Base-by-base conservation (phyloP, 2,888 invertebrate genomes). In the Oscheius sp. region DNA sequence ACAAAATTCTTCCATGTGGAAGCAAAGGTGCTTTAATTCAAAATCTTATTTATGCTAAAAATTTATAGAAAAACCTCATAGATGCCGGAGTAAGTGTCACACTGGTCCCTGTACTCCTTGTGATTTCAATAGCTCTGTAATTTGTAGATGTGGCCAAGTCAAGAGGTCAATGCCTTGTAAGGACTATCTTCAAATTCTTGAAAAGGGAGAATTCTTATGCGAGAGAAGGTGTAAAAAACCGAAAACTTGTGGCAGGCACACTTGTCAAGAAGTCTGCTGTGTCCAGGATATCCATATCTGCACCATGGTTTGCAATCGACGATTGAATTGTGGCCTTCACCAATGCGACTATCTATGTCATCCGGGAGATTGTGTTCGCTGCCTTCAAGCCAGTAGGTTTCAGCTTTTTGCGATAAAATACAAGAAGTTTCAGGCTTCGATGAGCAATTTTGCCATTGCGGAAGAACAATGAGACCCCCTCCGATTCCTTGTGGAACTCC, bases 401-500 rank as follows among this genome's bases (percentile, higher is more conserved):
- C 39, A 23, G 34, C 8, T 20, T 52, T 31, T 55, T 20, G n/a
- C 27, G 33, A 4, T 64, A 12, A 66, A 37, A 8, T 45, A 20
- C 25, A n/a, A n/a, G n/a, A n/a, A n/a, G 69, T 75, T 73, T 27
- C 75, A 89, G 90, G 89, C 85, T 95, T 95, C 88, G 93, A 93
- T 64, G 96, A 97, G 88, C 89, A 96, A 61, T 91, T 91, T 23
- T 97, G 97, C 87, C 92, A 92, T 86, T 97, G 97, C 88, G 96
- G 96, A 6, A 90, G 91, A 0, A 91, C 92, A 76, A 93, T 95
- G 33, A 88, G 93, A 65, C 92, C 92, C 87, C 96, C 97, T 1
- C 97, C 97, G 0, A 91, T 97, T 58, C 91, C 93, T 0, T 97
- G 97, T 88, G 96, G 96, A 20, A 92, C 94, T 0, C 91, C 91